These are phyloP conservation scores for Gymnarchus niloticus DNA, from an alignment of 2,113 vertebrate genomes.

Conservation along the genomic window DNA sequence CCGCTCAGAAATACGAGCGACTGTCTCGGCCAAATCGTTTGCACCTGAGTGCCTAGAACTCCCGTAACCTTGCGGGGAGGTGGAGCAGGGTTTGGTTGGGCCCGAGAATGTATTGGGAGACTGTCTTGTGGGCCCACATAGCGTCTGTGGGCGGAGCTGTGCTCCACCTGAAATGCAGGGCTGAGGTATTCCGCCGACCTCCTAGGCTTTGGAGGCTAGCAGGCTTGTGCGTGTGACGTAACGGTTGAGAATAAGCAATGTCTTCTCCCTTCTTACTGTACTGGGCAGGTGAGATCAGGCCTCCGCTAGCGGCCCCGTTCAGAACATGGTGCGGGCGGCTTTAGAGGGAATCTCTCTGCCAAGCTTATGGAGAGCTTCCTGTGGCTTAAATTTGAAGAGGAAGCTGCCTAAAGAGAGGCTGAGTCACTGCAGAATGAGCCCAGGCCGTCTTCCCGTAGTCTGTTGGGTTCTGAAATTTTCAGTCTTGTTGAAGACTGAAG, in stretches of 20 bases:
- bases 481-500: no score
- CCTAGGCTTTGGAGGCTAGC: neutral
- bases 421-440: neutral
- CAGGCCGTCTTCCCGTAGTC: no score
- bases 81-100: neutral
- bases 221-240: neutral
- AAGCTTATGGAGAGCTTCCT: no score
- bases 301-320: no score
- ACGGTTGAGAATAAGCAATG: no score
- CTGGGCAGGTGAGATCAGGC: no score
- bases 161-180: neutral
- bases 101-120: neutral
- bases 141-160: neutral
- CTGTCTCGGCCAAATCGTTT: neutral
- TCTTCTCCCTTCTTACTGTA: no score
- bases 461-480: no score
- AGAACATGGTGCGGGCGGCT: no score
- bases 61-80: neutral
- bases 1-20: neutral
- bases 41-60: neutral
- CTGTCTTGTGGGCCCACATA: neutral
- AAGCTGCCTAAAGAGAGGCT: neutral
- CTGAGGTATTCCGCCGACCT: neutral
- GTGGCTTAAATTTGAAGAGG: neutral
- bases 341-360: no score